phyloP scores from a whole-genome alignment of 2,888 invertebrate species.

The Drosophila paranaensis region DNA sequence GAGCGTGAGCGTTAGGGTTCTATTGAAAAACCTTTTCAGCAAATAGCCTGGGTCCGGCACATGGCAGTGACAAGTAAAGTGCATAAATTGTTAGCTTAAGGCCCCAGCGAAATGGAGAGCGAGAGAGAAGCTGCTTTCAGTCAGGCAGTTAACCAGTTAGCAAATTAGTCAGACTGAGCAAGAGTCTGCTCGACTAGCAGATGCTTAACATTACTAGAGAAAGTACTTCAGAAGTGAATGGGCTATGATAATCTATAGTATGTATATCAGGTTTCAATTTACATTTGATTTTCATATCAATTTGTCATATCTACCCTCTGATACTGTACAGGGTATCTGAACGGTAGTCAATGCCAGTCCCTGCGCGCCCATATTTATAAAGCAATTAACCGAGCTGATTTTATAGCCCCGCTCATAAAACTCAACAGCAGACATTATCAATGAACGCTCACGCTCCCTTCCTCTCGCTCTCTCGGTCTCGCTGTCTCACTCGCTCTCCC shows the following conservation, averaged over 20 bases:
- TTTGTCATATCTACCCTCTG: not conserved
- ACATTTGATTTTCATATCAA: not conserved
- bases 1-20: slow-evolving; percentile 18
- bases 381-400: slow-evolving; percentile 69
- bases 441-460: slow-evolving; percentile 32
- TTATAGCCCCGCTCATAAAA: slow-evolving; percentile 69
- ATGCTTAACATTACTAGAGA: not conserved
- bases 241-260: not conserved
- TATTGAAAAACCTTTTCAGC: slow-evolving; percentile 37
- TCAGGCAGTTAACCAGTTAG: slow-evolving; percentile 31
- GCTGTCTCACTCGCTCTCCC: not conserved
- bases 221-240: too few species aligned
- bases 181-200: not conserved
- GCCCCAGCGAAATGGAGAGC: not conserved
- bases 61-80: slow-evolving; percentile 41
- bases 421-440: slow-evolving; percentile 50
- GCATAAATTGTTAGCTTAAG: slow-evolving; percentile 50
- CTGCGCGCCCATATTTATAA: slow-evolving; percentile 68
- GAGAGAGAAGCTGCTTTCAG: slow-evolving; percentile 21
- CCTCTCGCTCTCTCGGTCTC: not conserved
- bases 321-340: slow-evolving; percentile 13
- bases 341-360: slow-evolving; percentile 51
- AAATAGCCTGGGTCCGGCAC: slow-evolving; percentile 22
- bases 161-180: slow-evolving; percentile 23
- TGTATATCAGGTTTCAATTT: not conserved